Evolutionary conservation across 2,888 invertebrate species (phyloP).

Genomic region (Phragmatobia fuliginosa): DNA sequence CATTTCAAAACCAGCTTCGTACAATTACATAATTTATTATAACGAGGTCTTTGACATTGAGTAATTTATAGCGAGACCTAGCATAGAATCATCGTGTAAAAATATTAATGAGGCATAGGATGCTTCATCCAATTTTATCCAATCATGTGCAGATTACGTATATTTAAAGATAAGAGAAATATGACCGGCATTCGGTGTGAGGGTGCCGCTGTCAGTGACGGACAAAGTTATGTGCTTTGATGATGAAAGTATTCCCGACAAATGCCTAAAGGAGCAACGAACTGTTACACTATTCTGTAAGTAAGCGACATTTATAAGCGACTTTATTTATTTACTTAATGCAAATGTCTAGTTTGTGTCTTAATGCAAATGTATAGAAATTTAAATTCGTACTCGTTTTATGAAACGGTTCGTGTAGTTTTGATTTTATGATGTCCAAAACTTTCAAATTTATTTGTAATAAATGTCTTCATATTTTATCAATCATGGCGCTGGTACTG

Average conservation of each 20-base stretch:
- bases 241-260: conserved; percentile 66
- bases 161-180: conserved; percentile 46
- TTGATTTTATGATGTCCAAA: too few relatives aligned
- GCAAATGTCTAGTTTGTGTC: too few relatives aligned
- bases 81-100: conserved; percentile 10
- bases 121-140: conserved; percentile 16
- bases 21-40: conserved; percentile 19
- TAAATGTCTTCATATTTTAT: too few relatives aligned
- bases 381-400: too few relatives aligned
- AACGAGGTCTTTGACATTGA: conserved; percentile 27
- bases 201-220: conserved; percentile 40
- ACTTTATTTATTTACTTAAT: background rate
- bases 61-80: conserved; percentile 27
- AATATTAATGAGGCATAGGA: conserved; percentile 7
- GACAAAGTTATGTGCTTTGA: conserved; percentile 58
- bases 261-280: conserved; percentile 59
- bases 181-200: conserved; percentile 46
- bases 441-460: too few relatives aligned
- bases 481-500: too few relatives aligned
- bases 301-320: conserved; percentile 22
- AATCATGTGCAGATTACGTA: conserved; percentile 20
- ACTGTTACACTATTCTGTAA: conserved; percentile 51
- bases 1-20: background rate
- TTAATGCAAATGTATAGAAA: too few relatives aligned
- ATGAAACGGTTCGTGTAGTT: too few relatives aligned